These are phyloP conservation scores for Antheraea yamamai DNA, from an alignment of 2,888 invertebrate genomes.

Conservation along the genomic window DNA sequence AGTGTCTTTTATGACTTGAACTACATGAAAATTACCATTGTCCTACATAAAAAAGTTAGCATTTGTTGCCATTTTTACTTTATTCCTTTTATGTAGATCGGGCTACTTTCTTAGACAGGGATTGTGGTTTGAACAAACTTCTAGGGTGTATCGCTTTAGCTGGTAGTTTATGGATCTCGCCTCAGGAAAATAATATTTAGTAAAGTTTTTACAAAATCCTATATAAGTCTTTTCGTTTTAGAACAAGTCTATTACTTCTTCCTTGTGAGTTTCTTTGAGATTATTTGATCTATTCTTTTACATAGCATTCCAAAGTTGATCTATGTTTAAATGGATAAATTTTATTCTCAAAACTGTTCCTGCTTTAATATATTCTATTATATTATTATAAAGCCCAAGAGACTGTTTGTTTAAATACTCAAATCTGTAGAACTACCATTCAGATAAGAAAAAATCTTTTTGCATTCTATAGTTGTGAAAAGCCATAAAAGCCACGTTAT, in stretches of 20 bases:
- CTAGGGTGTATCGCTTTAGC: neutral
- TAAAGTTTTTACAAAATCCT: neutral
- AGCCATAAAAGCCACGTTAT: too few relatives aligned
- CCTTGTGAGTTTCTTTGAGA: too few relatives aligned
- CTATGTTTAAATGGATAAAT: too few relatives aligned
- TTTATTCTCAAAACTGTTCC: too few relatives aligned
- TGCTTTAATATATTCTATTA: too few relatives aligned
- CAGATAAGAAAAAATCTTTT: too few relatives aligned
- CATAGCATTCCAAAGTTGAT: too few relatives aligned
- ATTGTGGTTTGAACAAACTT: constrained; percentile 9
- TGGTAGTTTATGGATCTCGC: neutral
- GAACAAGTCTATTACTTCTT: neutral
- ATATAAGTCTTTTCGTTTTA: neutral
- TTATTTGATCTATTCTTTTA: too few relatives aligned
- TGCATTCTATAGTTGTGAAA: too few relatives aligned
- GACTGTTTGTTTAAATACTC: too few relatives aligned
- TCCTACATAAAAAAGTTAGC: neutral
- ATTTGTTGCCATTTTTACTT: constrained; percentile 9
- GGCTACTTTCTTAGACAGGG: neutral
- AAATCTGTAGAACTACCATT: too few relatives aligned
- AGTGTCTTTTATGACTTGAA: neutral
- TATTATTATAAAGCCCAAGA: too few relatives aligned
- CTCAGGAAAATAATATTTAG: neutral
- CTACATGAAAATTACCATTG: neutral
- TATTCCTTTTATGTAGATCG: constrained; percentile 9